These are phyloP conservation scores for Eristalis pertinax DNA, from an alignment of 2,888 invertebrate genomes.

Conservation along the genomic window DNA sequence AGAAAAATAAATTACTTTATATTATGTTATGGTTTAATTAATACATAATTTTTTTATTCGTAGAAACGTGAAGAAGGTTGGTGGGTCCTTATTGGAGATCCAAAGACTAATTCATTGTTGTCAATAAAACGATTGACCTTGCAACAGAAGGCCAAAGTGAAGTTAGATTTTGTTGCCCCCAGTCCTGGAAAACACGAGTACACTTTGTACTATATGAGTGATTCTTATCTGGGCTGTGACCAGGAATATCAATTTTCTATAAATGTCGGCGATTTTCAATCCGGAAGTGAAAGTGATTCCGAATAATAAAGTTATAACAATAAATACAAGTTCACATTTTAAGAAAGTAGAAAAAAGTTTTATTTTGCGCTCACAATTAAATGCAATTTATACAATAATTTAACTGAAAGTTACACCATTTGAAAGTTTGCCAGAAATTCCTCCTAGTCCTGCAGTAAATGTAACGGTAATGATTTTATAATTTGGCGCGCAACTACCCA, in stretches of 20 bases:
- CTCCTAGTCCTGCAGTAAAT: too few relatives aligned
- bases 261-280: conserved; percentile 89
- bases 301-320: conserved; percentile 80
- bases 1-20: not conserved
- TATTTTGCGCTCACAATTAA: too few relatives aligned
- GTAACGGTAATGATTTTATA: too few relatives aligned
- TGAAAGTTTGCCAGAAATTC: too few relatives aligned
- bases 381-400: too few relatives aligned
- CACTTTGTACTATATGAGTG: conserved; percentile 99
- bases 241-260: conserved; percentile 98
- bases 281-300: conserved; percentile 84
- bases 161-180: conserved; percentile 91
- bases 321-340: conserved; percentile 1
- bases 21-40: not conserved
- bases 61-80: conserved; percentile 95
- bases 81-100: conserved; percentile 99
- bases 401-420: too few relatives aligned
- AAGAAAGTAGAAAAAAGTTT: not conserved
- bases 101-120: conserved; percentile 94
- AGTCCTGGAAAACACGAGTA: conserved; percentile 93
- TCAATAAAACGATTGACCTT: conserved; percentile 98
- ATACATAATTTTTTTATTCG: conserved; percentile 71
- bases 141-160: conserved; percentile 94
- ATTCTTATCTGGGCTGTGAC: conserved; percentile 99
- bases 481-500: too few relatives aligned